A percentile compares a stretch with the other conserved stretches of the same genome.
phyloP scores from a whole-genome alignment of 2,797 vertebrate genomes.

The Numenius phaeopus region DNA sequence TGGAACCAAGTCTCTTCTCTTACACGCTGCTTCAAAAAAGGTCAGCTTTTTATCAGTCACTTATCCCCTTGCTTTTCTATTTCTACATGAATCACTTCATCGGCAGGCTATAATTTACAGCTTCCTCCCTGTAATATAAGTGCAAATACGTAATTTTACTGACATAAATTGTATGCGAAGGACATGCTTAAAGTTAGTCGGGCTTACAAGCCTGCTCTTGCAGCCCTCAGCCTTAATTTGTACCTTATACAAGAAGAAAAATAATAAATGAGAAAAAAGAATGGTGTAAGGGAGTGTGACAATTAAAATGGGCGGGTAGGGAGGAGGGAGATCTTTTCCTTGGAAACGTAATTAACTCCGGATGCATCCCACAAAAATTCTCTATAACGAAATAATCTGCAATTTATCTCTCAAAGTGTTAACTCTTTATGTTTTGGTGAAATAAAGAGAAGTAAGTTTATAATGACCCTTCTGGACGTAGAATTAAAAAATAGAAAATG shows the following conservation, averaged over 20 bases:
- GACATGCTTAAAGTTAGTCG: neutral
- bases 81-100: neutral
- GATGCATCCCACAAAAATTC: neutral
- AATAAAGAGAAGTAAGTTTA: neutral
- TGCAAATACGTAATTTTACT: neutral
- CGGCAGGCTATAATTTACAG: slow-evolving; percentile 2
- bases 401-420: neutral
- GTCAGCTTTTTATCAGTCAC: neutral
- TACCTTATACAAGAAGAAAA: neutral
- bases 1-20: neutral
- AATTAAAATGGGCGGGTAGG: neutral
- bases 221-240: neutral
- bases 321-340: neutral
- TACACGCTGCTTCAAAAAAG: neutral
- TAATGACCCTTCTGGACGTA: neutral
- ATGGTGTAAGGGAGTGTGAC: neutral
- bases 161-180: neutral
- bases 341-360: neutral
- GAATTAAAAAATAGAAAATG: neutral
- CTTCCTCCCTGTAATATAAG: neutral
- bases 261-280: neutral
- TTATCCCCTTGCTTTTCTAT: neutral
- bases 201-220: neutral
- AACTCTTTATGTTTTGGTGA: neutral
- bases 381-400: neutral